Evolutionary conservation across 2,888 invertebrate species (phyloP), one percentile per base, ranked within the genome.

Genomic region (Orthonevra nobilis): DNA sequence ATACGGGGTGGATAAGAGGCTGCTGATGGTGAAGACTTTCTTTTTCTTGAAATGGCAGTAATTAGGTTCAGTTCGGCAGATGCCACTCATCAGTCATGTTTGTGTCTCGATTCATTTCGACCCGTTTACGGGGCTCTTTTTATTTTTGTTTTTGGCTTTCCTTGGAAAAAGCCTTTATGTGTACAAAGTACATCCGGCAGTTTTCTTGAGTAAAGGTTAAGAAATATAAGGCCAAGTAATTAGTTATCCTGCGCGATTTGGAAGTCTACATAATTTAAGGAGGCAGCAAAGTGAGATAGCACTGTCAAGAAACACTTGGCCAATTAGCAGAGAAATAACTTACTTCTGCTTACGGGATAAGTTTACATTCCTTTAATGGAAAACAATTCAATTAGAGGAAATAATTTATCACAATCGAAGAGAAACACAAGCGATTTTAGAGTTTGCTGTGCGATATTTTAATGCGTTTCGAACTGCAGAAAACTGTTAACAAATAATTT

Each of bases 81-180:
- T 75, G 68, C 40, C 61, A 34, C 54, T 61, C 61, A 69, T 75
- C 74, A 68, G 38, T 75, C 74, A 75, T 75, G 61, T 75, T 75
- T 68, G 61, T 68, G 74, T 68, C 61, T 54, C 68, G 50, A 68
- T 75, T 61, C 61, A 75, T 68, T 20, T 48, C 17, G 17, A 42
- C 23, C 19, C 40, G 58, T 69, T 69, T 58, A 48, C 48, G 58
- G 28, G 40, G 58, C 34, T 48, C 48, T 50, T 48, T 48, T 38
- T 34, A 17, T 20, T 32, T 17, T 36, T 10, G 4, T 14, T n/a
- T 26, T 15, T 19, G 4, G 4, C 17, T 44, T 42, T 17, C 20
- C 14, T 20, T 34, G 26, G 3, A n/a, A 20, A n/a, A n/a, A 1
- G 23, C 30, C 38, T 9, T 50, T 38, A 20, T 40, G 20, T 28